These are phyloP conservation scores for Triops cancriformis DNA, from an alignment of 1,140 invertebrate species.

Conservation along the genomic window DNA sequence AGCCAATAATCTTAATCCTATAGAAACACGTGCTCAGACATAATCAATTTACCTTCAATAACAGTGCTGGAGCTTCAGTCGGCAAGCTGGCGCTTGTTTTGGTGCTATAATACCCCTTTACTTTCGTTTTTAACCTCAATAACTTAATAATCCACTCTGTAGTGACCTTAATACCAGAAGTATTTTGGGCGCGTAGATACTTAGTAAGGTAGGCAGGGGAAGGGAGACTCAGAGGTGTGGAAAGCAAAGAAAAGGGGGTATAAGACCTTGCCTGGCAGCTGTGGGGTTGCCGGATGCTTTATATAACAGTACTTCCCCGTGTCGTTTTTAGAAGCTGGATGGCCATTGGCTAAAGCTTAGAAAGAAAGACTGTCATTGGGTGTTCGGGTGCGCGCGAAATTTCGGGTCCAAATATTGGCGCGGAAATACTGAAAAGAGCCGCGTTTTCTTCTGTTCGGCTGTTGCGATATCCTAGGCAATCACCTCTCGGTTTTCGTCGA, in stretches of 20 bases:
- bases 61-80: background rate
- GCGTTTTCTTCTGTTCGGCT: background rate
- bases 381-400: background rate
- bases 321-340: background rate
- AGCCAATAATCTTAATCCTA: background rate
- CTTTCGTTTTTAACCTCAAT: too few relatives aligned
- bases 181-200: too few relatives aligned
- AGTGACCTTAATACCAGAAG: too few relatives aligned
- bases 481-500: background rate
- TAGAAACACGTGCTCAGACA: background rate
- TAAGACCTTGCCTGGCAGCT: background rate
- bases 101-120: too few relatives aligned
- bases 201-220: too few relatives aligned
- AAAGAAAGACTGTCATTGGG: background rate
- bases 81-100: too few relatives aligned
- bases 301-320: background rate
- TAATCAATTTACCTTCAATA: background rate
- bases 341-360: background rate
- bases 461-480: background rate
- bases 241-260: too few relatives aligned
- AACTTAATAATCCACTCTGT: too few relatives aligned
- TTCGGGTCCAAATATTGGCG: background rate
- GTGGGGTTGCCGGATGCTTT: background rate
- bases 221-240: too few relatives aligned
- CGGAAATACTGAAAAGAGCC: background rate